These are phyloP conservation scores for Pica pica DNA, from an alignment of 2,113 vertebrate genomes.

Conservation along the genomic window DNA sequence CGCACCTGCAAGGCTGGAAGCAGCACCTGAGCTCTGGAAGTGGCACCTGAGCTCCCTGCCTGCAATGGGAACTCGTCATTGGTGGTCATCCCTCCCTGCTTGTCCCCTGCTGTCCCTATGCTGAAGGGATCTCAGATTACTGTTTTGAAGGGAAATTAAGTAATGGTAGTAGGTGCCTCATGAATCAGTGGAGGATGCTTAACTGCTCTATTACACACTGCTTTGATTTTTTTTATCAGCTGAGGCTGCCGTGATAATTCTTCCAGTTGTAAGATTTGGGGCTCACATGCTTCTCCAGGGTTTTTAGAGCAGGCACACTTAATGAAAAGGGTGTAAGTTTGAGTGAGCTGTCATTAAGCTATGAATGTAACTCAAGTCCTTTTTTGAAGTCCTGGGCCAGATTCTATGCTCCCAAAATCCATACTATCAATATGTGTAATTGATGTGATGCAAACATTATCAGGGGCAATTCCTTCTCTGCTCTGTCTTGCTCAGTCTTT, in stretches of 20 bases:
- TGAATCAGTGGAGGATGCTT: neutral
- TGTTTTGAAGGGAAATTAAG: neutral
- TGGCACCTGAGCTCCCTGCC: neutral
- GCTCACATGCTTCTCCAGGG: neutral
- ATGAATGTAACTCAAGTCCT: neutral
- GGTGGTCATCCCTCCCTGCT: neutral
- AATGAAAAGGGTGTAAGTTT: conserved; percentile 6
- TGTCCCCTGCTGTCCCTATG: neutral
- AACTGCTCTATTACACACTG: neutral
- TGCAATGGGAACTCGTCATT: accelerated
- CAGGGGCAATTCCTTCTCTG: conserved; percentile 1
- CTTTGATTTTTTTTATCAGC: neutral
- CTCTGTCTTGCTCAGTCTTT: conserved; percentile 21
- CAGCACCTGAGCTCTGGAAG: neutral
- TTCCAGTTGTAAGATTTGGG: neutral
- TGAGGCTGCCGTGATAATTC: neutral
- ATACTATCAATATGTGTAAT: neutral
- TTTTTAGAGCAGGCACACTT: neutral
- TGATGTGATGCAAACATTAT: neutral
- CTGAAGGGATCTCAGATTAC: neutral
- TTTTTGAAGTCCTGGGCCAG: neutral
- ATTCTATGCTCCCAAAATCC: neutral
- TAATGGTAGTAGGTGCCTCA: neutral
- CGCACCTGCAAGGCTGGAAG: neutral
- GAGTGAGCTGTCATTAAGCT: conserved; percentile 5